Base-by-base conservation (phyloP, 1,140 invertebrate genomes). In the Battus philenor region DNA sequence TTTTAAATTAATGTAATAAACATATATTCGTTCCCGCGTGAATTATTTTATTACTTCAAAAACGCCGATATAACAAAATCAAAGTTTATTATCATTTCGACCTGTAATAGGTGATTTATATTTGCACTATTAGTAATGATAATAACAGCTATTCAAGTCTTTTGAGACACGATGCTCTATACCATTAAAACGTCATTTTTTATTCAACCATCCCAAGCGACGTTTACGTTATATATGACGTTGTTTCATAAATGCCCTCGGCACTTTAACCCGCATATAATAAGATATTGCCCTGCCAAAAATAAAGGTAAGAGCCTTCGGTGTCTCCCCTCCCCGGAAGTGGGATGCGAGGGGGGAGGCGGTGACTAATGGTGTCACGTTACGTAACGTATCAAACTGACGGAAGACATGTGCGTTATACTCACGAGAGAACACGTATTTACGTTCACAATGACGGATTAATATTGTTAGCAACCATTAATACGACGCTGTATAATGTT, bases 351-450 rank as follows among this genome's bases (percentile, higher is more conserved):
- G 32, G 38, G 11, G 44, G 51, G 58, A 22, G 47, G 50, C 50
- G 31, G 51, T 46, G 52, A 65, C 43, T 61, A 58, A 65, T 65
- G 62, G 59, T 50, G 59, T 56, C 62, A 58, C 48, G 44, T 32
- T 54, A 50, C 49, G 57, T 56, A 48, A 56, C 53, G 55, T 58
- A 57, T 49, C 47, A 41, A 27, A 41, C 38, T 51, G 58, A 47
- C 50, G 49, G 32, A 1, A 41, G 38, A 41, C 38, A 27, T 41
- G 38, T 41, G 38, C 24, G 15, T 29, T 27, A 27, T 27, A 11
- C 38, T 41, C 22, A 16, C 24, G 29, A 27, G 29, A 41, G 27
- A 41, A 41, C 17, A 24, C 15, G 11, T 41, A 15, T 29, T 41
- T 41, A 41, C 11, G 22, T 41, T 24, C 29, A 41, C 13, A 15